phyloP scores from a whole-genome alignment of 2,888 invertebrate genomes.

The Sturmia bella region DNA sequence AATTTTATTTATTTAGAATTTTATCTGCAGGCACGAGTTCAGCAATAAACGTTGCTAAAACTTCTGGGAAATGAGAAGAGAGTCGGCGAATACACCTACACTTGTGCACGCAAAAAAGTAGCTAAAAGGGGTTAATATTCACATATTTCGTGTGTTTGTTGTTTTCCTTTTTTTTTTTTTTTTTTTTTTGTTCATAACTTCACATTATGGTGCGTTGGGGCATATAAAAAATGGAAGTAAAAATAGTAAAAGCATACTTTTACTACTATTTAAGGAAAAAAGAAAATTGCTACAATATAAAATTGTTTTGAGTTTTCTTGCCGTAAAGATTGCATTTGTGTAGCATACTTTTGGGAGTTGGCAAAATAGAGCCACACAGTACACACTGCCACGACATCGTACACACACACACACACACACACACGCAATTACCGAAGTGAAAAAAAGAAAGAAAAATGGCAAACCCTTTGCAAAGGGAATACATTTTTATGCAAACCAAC shows the following conservation, averaged over 20 bases:
- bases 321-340: slow-evolving; percentile 9
- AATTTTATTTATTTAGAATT: too few relatives aligned
- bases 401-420: not conserved
- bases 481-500: not conserved
- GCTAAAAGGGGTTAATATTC: not conserved
- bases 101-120: too few relatives aligned
- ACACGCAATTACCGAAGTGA: not conserved
- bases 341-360: slow-evolving; percentile 57
- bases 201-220: slow-evolving; percentile 9
- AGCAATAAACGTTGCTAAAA: too few relatives aligned
- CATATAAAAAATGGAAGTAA: not conserved
- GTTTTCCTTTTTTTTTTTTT: too few relatives aligned
- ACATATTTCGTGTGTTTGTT: too few relatives aligned
- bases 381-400: not conserved
- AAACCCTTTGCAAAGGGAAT: not conserved
- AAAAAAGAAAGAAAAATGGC: not conserved
- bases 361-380: not conserved
- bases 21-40: too few relatives aligned
- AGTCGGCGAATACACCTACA: too few relatives aligned
- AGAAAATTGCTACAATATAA: slow-evolving; percentile 41
- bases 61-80: too few relatives aligned
- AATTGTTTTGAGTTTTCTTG: slow-evolving; percentile 45
- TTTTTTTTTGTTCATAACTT: slow-evolving; percentile 1
- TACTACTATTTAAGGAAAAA: slow-evolving; percentile 34
- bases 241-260: not conserved